Percentiles rank a stretch among this genome's conserved stretches.
These are phyloP conservation scores for Ia io DNA, from an alignment of 2,113 vertebrate species.

Conservation along the genomic window DNA sequence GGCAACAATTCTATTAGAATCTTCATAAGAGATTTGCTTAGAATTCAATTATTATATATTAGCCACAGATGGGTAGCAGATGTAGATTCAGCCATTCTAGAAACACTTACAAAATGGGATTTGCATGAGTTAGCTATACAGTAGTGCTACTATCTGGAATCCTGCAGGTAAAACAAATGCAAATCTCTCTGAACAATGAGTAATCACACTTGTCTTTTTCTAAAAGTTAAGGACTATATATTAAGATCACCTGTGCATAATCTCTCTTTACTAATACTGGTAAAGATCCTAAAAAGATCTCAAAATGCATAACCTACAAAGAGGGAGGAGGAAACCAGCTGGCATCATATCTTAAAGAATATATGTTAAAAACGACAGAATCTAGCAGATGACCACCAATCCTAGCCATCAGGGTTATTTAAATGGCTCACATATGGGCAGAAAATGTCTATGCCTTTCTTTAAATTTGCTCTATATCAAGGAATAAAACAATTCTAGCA, in stretches of 20 bases:
- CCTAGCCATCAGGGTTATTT: not conserved
- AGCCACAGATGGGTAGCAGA: not conserved
- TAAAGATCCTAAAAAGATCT: not conserved
- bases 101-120: not conserved
- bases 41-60: not conserved
- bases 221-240: not conserved
- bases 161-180: not conserved
- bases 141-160: not conserved
- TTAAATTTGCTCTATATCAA: constrained; percentile 1
- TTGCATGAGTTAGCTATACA: not conserved
- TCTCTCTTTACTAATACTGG: constrained; percentile 6
- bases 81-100: not conserved
- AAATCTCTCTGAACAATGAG: not conserved
- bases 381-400: not conserved
- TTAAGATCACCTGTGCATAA: not conserved
- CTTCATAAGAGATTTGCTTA: not conserved
- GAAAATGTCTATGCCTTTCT: not conserved
- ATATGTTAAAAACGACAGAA: not conserved
- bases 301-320: not conserved
- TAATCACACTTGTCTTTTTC: not conserved
- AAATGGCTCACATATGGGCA: not conserved
- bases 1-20: constrained; percentile 11
- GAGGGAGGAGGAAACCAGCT: not conserved
- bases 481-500: not conserved
- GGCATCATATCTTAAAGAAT: not conserved